Evolutionary conservation across 2,797 vertebrate species (phyloP).

Genomic region (Columba guinea): DNA sequence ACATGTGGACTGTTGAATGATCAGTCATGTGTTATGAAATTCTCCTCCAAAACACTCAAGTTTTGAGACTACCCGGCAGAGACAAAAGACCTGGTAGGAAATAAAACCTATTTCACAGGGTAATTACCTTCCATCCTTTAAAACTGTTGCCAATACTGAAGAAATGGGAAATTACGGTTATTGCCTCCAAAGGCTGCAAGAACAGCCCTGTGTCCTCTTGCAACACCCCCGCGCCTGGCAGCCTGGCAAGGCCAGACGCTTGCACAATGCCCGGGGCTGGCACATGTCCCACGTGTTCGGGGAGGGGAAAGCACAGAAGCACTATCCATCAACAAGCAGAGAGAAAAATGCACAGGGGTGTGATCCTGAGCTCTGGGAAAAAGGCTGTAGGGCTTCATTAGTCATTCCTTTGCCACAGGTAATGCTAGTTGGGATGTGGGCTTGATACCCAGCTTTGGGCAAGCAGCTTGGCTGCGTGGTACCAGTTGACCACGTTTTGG

Average conservation of each 20-base stretch:
- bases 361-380: constrained; percentile 25
- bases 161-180: not conserved
- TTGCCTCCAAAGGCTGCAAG: not conserved
- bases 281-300: not conserved
- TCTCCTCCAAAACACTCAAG: constrained; percentile 9
- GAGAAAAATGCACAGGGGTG: not conserved
- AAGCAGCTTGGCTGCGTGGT: not conserved
- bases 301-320: not conserved
- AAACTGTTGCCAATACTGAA: not conserved
- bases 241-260: fast-evolving
- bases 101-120: constrained; percentile 3
- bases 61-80: constrained; percentile 12
- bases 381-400: constrained; percentile 28
- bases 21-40: constrained; percentile 9
- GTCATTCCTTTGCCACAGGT: constrained; percentile 37
- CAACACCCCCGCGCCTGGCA: not conserved
- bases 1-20: not conserved
- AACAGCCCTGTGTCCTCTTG: constrained; percentile 26
- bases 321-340: not conserved
- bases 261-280: constrained; percentile 28
- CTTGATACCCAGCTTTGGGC: not conserved
- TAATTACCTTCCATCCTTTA: constrained; percentile 15
- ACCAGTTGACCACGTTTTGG: not conserved
- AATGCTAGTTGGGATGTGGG: not conserved
- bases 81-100: constrained; percentile 19